These are phyloP conservation scores for Heteromyza rotundicornis DNA, from an alignment of 2,888 invertebrate species.

Conservation along the genomic window DNA sequence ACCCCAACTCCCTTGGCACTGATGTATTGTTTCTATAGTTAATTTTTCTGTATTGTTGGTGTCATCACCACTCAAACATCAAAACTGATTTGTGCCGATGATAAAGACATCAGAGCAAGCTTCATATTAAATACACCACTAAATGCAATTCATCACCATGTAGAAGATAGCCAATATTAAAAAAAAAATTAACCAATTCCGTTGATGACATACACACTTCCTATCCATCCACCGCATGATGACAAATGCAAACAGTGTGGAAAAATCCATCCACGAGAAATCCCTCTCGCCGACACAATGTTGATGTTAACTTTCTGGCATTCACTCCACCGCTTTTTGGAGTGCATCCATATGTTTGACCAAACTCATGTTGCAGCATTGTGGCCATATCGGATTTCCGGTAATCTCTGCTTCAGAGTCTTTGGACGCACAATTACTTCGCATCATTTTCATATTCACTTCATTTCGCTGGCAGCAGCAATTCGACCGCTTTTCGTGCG, in stretches of 20 bases:
- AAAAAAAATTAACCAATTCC: no score
- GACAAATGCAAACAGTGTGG: slow-evolving; percentile 24
- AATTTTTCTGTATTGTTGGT: slow-evolving; percentile 14
- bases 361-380: slow-evolving; percentile 30
- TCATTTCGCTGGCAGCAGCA: no score
- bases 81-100: slow-evolving; percentile 34
- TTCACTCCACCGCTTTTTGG: no score
- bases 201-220: no score
- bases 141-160: slow-evolving; percentile 15
- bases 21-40: neutral
- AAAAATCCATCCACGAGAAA: slow-evolving; percentile 21
- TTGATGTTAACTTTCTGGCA: slow-evolving; percentile 23
- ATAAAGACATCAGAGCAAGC: slow-evolving; percentile 19
- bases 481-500: no score
- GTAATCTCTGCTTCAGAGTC: slow-evolving; percentile 31
- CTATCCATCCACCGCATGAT: no score
- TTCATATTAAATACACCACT: neutral
- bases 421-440: neutral
- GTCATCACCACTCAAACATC: slow-evolving; percentile 29
- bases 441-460: neutral
- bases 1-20: neutral
- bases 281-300: neutral
- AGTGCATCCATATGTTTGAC: slow-evolving; percentile 23
- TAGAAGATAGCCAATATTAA: no score
- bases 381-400: slow-evolving; percentile 45